These are phyloP conservation scores for Scomber scombrus DNA, from an alignment of 2,113 vertebrate species.

Conservation along the genomic window DNA sequence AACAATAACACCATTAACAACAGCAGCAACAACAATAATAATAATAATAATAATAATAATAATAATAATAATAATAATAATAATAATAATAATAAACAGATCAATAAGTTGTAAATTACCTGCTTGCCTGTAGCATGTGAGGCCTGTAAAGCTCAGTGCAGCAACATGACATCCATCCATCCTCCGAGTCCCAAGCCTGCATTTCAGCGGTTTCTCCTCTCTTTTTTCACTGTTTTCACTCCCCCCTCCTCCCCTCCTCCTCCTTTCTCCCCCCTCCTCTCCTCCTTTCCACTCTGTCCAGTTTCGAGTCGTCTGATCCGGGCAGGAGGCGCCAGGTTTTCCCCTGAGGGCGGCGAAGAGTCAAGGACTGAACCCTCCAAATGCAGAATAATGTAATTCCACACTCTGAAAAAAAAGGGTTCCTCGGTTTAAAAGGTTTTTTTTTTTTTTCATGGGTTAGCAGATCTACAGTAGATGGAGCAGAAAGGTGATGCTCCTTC, in stretches of 20 bases:
- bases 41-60: constrained; percentile 19
- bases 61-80: constrained; percentile 28
- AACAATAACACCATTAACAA: background rate
- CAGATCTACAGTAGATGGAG: constrained; percentile 46
- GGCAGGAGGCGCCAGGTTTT: constrained; percentile 92
- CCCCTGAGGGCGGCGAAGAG: constrained; percentile 87
- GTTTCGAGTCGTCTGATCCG: constrained; percentile 89
- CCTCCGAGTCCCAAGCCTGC: constrained; percentile 47
- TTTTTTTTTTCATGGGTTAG: constrained; percentile 14
- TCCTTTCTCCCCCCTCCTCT: constrained; percentile 1
- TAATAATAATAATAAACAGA: constrained; percentile 7
- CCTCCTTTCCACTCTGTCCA: constrained; percentile 80
- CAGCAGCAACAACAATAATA: background rate
- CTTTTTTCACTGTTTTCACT: constrained; percentile 48
- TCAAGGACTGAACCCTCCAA: constrained; percentile 91
- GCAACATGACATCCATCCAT: constrained; percentile 63
- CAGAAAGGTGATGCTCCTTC: background rate
- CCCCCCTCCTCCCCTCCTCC: constrained; percentile 17
- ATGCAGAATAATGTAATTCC: constrained; percentile 92
- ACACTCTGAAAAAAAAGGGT: constrained; percentile 88
- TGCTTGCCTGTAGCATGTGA: constrained; percentile 5
- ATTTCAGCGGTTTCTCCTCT: constrained; percentile 65
- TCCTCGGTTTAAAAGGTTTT: constrained; percentile 3
- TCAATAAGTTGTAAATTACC: constrained; percentile 24
- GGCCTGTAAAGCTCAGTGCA: constrained; percentile 21